Percentiles rank a stretch among this genome's conserved stretches.
phyloP scores from a whole-genome alignment of 2,888 invertebrate species.

The Nymphalis c-album region DNA sequence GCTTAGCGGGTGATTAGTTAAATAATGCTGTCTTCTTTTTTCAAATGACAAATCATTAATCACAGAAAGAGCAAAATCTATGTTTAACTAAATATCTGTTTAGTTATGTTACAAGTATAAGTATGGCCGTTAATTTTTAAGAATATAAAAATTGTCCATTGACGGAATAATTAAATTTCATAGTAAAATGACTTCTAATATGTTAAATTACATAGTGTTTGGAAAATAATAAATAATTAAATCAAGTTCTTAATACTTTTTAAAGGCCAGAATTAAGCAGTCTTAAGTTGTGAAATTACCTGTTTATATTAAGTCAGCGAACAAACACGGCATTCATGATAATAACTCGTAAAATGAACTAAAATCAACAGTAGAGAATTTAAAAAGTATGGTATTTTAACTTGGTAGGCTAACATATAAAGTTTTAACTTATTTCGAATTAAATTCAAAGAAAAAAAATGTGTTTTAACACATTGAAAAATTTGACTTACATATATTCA shows the following conservation, averaged over 20 bases:
- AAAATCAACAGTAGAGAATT: conserved; percentile 40
- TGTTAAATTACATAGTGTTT: neutral
- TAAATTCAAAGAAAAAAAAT: too few species aligned
- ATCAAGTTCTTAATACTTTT: neutral
- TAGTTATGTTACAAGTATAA: too few species aligned
- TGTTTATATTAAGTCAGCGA: conserved; percentile 9
- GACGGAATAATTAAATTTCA: too few species aligned
- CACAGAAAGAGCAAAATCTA: too few species aligned
- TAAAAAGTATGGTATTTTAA: conserved; percentile 25
- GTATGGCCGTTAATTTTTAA: too few species aligned
- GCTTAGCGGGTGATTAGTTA: too few species aligned
- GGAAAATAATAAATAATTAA: neutral
- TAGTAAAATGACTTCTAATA: neutral
- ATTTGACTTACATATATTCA: too few species aligned
- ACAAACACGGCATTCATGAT: conserved; percentile 41
- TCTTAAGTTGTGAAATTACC: neutral
- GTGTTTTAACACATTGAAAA: too few species aligned
- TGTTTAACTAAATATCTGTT: too few species aligned
- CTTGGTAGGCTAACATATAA: conserved; percentile 27
- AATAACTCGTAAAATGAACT: conserved; percentile 39
- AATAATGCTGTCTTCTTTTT: too few species aligned
- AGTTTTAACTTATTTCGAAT: neutral
- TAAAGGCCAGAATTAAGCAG: neutral
- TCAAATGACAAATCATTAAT: too few species aligned
- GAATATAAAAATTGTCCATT: too few species aligned